Base-by-base conservation (phyloP, 92 coral and sea anemone genomes). In the Desmophyllum pertusum region DNA sequence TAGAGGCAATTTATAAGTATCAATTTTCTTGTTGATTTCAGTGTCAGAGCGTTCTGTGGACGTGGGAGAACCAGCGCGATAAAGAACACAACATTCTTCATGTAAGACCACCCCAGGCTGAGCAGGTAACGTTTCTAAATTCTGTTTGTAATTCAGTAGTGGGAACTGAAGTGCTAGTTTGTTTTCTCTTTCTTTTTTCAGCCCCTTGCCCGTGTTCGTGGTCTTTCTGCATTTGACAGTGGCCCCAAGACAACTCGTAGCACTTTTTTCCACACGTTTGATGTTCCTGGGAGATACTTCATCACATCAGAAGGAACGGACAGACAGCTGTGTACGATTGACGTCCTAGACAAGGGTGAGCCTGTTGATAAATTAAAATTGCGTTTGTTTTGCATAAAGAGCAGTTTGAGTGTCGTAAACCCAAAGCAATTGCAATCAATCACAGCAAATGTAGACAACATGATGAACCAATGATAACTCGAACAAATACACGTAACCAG, bases 181-280 rank as follows among this genome's bases (percentile, higher is more conserved):
- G 29, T 46, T 6, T 31, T 13, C 62, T 29, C n/a, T 41, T 23
- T 35, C 39, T 8, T 29, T 37, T 45, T 41, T 15, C 33, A 85
- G 92, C 52, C 73, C 14, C 90, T 87, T 35, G 83, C 73, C 17
- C 83, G 88, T 45, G 92, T 87, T n/a, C 90, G 86, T 23, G 98
- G 98, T 14, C 69, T 89, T 7, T 85, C 98, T 11, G 88, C 94
- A 39, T 94, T 94, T 73, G 92, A 94, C 57, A 94, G 98, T 43
- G 98, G 98, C 11, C 92, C 92, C 4, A 77, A 64, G 25, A 82
- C 72, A 2, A 48, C 86, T 35, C 33, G 77, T 3, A 94, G 95
- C 59, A 91, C 93, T 30, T 94, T 94, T 68, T 94, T 94, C 62
- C 98, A 94, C 84, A 94, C 98, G 25, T 91, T 94, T 75, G 98